Evolutionary conservation across 1,140 invertebrate species (phyloP).

Genomic region (Argopecten irradians): DNA sequence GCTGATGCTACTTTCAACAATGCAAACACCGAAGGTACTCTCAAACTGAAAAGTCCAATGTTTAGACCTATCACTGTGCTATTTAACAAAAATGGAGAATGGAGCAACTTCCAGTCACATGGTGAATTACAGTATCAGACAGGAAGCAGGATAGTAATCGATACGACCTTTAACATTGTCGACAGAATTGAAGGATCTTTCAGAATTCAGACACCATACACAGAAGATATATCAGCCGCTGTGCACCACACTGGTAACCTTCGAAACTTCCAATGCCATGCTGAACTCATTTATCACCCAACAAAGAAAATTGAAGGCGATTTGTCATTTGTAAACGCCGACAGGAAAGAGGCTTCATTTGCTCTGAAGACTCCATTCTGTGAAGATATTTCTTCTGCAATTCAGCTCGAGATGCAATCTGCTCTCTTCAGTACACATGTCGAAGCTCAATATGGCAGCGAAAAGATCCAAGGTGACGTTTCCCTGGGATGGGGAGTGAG

Average conservation of each 20-base stretch:
- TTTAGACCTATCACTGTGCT: slow-evolving; percentile 28
- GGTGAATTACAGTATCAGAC: slow-evolving; percentile 39
- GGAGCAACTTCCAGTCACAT: slow-evolving; percentile 38
- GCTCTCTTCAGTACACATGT: neutral
- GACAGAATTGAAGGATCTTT: slow-evolving; percentile 19
- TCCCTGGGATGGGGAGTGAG: neutral
- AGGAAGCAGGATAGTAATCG: neutral
- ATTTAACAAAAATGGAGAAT: slow-evolving; percentile 42
- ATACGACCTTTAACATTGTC: slow-evolving; percentile 26
- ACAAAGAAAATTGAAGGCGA: slow-evolving; percentile 40
- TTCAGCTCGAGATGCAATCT: slow-evolving; percentile 52
- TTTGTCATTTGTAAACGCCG: slow-evolving; percentile 24
- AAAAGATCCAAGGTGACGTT: neutral
- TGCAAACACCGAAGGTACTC: slow-evolving; percentile 42
- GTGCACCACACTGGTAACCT: slow-evolving; percentile 26
- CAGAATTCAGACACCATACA: slow-evolving; percentile 27
- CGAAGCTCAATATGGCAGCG: slow-evolving; percentile 28
- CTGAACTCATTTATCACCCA: slow-evolving; percentile 36
- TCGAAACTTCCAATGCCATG: slow-evolving; percentile 29
- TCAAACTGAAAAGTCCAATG: slow-evolving; percentile 53
- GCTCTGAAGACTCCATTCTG: slow-evolving; percentile 49
- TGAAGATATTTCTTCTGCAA: slow-evolving; percentile 47
- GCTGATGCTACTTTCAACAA: slow-evolving; percentile 34
- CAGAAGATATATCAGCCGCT: slow-evolving; percentile 1
- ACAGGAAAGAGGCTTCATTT: slow-evolving; percentile 43